These are phyloP conservation scores for Beaufortia kweichowensis DNA, from an alignment of 2,113 vertebrate species.

Conservation along the genomic window DNA sequence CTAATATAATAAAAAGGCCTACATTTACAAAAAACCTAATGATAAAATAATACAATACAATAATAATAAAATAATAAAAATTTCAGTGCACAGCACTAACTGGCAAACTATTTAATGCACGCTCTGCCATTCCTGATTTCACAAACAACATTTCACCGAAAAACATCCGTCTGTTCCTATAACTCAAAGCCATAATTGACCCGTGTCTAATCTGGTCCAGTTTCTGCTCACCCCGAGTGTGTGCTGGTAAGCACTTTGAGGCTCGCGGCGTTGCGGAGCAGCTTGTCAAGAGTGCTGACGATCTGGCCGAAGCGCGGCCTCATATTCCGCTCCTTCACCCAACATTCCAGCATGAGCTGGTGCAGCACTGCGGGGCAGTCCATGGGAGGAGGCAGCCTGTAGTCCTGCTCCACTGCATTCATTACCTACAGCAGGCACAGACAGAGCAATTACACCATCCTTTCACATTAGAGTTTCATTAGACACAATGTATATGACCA, in stretches of 20 bases:
- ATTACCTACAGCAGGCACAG: slow-evolving; percentile 81
- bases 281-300: slow-evolving; percentile 95
- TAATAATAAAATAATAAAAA: too few relatives aligned
- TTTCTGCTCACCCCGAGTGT: slow-evolving; percentile 87
- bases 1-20: too few relatives aligned
- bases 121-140: neutral
- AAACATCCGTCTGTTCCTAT: neutral
- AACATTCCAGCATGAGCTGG: slow-evolving; percentile 98
- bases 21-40: too few relatives aligned
- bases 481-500: neutral
- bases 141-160: neutral
- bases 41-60: too few relatives aligned
- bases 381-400: slow-evolving; percentile 96
- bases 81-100: neutral
- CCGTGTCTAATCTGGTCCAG: neutral
- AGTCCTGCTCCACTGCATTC: slow-evolving; percentile 97
- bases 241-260: slow-evolving; percentile 92
- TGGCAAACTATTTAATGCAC: neutral
- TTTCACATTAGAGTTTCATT: slow-evolving; percentile 8
- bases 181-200: slow-evolving; percentile 16
- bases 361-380: slow-evolving; percentile 97
- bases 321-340: slow-evolving; percentile 96
- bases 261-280: slow-evolving; percentile 95
- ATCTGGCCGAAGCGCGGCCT: slow-evolving; percentile 97
- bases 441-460: slow-evolving; percentile 21